Evolutionary conservation across 2,888 invertebrate genomes (phyloP), one percentile per base, ranked within the genome.

Genomic region (Alentia gelatinosa): DNA sequence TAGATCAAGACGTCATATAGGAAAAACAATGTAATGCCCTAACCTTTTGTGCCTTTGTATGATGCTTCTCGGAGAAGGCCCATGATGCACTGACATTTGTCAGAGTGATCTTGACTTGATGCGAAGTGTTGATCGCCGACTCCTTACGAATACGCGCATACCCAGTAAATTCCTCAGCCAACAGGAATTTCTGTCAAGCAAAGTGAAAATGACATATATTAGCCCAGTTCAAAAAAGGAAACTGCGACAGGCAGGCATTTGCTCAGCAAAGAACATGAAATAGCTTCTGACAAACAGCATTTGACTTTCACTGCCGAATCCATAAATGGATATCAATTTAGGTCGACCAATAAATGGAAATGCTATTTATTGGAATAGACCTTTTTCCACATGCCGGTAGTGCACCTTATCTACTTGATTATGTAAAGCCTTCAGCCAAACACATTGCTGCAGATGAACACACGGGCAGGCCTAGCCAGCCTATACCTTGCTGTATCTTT

Each of bases 41-140:
- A 30, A 86, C 86, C 86, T 86, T 86, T 26, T 86, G 30, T 12
- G 42, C 9, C 30, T 86, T 19, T 19, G 86, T 33, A 12, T 26
- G 26, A 7, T 86, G 42, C 86, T 86, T 86, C 86, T 86, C 47
- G n/a, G 30, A 30, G n/a, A 86, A 1, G 33, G 86, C 47, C 86
- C 86, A 86, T 7, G 86, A 86, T 19, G 86, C 86, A 30, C 86
- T 86, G 86, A 33, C 86, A n/a, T 86, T 86, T 7, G n/a, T 47
- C 47, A 86, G 30, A 0, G 9, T 50, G 50, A 86, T 47, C 19
- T 50, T 30, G 1, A 86, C 50, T 23, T 35, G 37, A n/a, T 79
- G 37, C 19, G 15, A 1, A 35, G 37, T 23, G 35, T 39, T 35
- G 0, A 47, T 47, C 30, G 30, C 33, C 0, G 26, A 33, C 15